Conservation (phyloP, 2,888 invertebrate genomes). For the Pristionchus fissidentatus region DNA sequence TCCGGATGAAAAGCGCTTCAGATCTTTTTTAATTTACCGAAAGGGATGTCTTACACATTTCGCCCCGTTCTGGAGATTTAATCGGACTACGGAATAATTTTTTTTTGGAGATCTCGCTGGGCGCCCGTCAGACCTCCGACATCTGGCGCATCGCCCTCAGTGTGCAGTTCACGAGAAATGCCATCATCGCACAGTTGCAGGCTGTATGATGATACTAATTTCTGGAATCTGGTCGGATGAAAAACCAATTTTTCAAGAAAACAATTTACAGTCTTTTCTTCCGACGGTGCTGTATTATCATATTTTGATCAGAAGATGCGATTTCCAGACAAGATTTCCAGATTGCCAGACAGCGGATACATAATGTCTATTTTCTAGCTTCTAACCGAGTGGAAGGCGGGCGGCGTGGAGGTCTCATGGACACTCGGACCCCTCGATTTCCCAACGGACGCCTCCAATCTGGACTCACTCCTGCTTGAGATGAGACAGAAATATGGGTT, state of each 20-base stretch:
- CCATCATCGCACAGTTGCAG: background rate
- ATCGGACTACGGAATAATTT: too few relatives aligned
- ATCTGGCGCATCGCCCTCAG: constrained; percentile 37
- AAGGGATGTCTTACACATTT: too few relatives aligned
- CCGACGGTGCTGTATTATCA: too few relatives aligned
- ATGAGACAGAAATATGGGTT: constrained; percentile 37
- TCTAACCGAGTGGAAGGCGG: constrained; percentile 35
- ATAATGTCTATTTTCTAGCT: constrained; percentile 16
- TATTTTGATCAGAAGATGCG: background rate
- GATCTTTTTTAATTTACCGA: too few relatives aligned
- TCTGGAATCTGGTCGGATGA: background rate
- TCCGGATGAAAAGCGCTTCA: too few relatives aligned
- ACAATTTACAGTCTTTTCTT: too few relatives aligned
- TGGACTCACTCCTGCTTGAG: constrained; percentile 53
- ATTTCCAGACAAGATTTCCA: too few relatives aligned
- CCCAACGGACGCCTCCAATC: constrained; percentile 53
- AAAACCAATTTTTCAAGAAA: too few relatives aligned
- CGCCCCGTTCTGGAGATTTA: too few relatives aligned
- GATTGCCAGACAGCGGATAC: background rate
- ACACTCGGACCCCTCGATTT: constrained; percentile 50
- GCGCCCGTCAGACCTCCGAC: constrained; percentile 20
- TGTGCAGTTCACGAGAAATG: background rate
- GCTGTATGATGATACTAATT: background rate
- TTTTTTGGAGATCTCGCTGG: constrained; percentile 31
- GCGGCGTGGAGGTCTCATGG: constrained; percentile 58